Conservation (phyloP, 30 jellyfish, hydroid and myxozoan genomes). For the Aurelia aurita complex sp. Pacific region DNA sequence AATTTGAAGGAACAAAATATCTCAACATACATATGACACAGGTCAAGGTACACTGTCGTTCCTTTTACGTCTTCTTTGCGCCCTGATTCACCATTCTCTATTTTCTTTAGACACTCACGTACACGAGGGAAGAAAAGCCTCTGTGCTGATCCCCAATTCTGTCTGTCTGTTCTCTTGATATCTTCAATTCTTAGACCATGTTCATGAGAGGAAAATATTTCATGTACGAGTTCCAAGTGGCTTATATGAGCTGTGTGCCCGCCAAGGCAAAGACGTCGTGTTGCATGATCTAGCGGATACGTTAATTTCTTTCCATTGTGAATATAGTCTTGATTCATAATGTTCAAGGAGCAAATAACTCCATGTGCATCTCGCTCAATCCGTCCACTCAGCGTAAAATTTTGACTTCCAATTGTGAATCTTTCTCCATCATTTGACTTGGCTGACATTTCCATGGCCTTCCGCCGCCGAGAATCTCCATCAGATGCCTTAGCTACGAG, state of each 20-base stretch:
- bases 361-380: neutral
- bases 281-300: no score
- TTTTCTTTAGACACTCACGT: neutral
- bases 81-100: neutral
- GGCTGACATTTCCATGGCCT: neutral
- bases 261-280: no score
- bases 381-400: neutral
- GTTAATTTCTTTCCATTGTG: neutral
- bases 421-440: neutral
- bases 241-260: no score
- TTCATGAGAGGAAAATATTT: neutral
- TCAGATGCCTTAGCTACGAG: slow-evolving; percentile 2
- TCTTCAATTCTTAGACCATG: neutral
- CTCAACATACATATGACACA: neutral
- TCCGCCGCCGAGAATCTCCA: neutral
- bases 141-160: slow-evolving; percentile 1
- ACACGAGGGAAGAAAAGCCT: neutral
- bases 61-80: slow-evolving; percentile 1
- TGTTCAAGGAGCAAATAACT: neutral
- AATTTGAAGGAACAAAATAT: neutral
- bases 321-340: neutral
- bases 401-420: neutral
- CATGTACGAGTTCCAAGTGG: no score
- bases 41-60: neutral
- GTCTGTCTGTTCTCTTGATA: neutral